These are phyloP conservation scores for Sus cebifrons DNA, from an alignment of 2,797 vertebrate genomes.

Conservation along the genomic window DNA sequence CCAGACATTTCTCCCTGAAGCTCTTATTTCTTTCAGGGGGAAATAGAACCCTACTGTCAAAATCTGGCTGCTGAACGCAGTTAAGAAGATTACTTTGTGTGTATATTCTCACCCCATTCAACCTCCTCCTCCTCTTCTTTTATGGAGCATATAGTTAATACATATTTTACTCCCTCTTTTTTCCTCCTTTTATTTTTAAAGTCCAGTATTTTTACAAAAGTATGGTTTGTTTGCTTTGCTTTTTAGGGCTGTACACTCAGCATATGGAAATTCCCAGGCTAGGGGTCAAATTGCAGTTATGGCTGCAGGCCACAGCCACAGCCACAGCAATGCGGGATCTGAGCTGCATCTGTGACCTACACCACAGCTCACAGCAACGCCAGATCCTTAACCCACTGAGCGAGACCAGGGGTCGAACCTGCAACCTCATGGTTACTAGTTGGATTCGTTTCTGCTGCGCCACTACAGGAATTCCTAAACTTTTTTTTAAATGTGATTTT, in stretches of 20 bases:
- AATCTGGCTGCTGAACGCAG: neutral
- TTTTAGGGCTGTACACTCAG: no score
- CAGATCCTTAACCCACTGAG: no score
- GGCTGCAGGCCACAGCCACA: no score
- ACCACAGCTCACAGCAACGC: no score
- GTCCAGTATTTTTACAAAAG: neutral
- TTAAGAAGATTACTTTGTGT: neutral
- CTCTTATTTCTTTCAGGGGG: neutral
- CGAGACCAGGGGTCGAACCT: no score
- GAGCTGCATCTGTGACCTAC: no score
- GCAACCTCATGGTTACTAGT: no score
- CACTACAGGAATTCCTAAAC: no score
- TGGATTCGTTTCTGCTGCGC: no score
- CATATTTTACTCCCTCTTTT: neutral
- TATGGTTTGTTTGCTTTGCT: slow-evolving; percentile 11
- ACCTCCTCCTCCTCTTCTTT: neutral
- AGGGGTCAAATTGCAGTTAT: no score
- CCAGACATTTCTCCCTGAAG: neutral
- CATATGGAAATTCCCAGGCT: no score
- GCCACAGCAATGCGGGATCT: no score
- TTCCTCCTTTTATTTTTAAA: neutral
- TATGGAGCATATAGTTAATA: neutral
- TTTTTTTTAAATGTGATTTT: neutral
- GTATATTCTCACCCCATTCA: neutral
- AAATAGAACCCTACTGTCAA: neutral